Percentiles rank a stretch among this genome's conserved stretches.
Conservation (phyloP, 1,140 invertebrate species). For the Zaprionus gabonicus region DNA sequence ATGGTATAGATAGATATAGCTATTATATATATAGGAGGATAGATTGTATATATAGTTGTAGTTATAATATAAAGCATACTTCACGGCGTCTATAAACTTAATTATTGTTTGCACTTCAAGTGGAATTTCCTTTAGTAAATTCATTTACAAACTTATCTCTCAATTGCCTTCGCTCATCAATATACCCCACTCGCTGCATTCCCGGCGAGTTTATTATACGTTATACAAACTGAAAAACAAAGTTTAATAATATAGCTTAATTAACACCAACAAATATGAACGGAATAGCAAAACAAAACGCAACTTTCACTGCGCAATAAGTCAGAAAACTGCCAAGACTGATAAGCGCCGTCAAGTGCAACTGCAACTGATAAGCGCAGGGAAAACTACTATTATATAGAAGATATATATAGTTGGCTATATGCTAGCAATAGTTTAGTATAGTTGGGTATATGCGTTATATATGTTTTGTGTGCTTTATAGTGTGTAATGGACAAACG, state of each 20-base stretch:
- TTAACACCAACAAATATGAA: conserved; percentile 30
- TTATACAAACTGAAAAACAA: conserved; percentile 20
- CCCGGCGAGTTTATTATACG: neutral
- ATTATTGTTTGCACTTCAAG: neutral
- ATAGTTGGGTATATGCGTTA: neutral
- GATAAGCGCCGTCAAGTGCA: conserved; percentile 68
- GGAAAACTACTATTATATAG: conserved; percentile 29
- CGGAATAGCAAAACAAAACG: conserved; percentile 34
- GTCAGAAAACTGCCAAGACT: conserved; percentile 41
- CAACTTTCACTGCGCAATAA: conserved; percentile 83
- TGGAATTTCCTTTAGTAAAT: neutral
- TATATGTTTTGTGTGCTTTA: neutral
- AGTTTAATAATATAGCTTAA: conserved; percentile 39
- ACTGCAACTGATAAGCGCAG: conserved; percentile 32
- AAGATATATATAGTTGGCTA: conserved; percentile 21
- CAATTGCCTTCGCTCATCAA: neutral
- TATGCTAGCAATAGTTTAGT: neutral
- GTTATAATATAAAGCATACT: conserved; percentile 1
- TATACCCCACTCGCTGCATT: conserved; percentile 14
- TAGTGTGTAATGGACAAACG: conserved; percentile 14
- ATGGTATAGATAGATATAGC: neutral
- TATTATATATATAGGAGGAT: neutral
- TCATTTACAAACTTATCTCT: neutral
- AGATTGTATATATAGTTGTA: neutral
- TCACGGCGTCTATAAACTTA: neutral